Base-by-base conservation (phyloP, 1,140 invertebrate genomes). In the Coenobita brevimanus region DNA sequence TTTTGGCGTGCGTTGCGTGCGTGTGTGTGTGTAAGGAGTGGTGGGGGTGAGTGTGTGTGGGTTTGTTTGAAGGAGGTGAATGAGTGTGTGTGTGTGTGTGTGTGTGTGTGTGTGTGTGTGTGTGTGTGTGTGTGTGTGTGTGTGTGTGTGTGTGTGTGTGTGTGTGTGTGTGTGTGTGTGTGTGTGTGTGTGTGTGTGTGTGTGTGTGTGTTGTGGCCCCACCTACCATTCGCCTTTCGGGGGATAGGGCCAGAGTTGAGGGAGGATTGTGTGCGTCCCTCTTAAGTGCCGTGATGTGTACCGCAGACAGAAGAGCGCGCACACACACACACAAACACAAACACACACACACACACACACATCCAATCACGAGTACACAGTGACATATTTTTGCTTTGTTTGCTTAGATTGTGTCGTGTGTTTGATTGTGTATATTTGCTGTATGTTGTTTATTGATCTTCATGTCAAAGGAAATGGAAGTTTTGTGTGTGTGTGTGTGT, bases 81-180 rank as follows among this genome's bases (percentile, higher is more conserved):
- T n/a, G n/a, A n/a, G 17, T 50, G 17, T 50, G 6, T 38, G 10
- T 24, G 54, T 8, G 33, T 80, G 57, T 80, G 30, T 17, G 17
- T 57, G 50, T 79, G 27, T 50, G 30, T 79, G 57, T 80, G 10
- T 80, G 15, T 80, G 50, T 80, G 33, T 54, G 57, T 80, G 17
- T 54, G 50, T 60, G 3, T 60, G 50, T 60, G 17, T 54, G 57
- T 80, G 27, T 54, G 50, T 15, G 30, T 4, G 50, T 4, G 3
- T 50, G 24, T 60, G n/a, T n/a, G n/a, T n/a, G n/a, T 50, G 46
- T 50, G 17, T 50, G 17, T 50, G 6, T 38, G 10, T 24, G 54
- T 8, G 33, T 80, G 57, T 80, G 30, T 17, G 17, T 57, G 50
- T 79, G 27, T 50, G 30, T 79, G 57, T 80, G 10, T 80, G 15